A percentile compares a stretch with the other conserved stretches of the same genome.
Conservation (phyloP, 2,888 invertebrate species). For the Nemapogon koenigi region DNA sequence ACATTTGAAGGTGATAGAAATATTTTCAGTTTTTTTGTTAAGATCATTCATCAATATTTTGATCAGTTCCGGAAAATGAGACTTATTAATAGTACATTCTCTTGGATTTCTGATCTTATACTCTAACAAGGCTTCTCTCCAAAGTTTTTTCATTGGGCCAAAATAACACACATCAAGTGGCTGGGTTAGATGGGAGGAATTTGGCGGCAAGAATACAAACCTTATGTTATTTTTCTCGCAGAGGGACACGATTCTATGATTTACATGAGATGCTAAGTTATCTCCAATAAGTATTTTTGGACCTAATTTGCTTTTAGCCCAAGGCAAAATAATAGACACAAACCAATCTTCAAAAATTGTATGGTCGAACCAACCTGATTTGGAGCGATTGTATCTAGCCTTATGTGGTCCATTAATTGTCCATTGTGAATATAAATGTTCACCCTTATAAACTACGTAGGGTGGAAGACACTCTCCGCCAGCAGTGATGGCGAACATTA, state of each 20-base stretch:
- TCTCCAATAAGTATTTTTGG: constrained; percentile 8
- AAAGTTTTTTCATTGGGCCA: constrained; percentile 8
- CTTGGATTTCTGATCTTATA: constrained; percentile 7
- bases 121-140: constrained; percentile 7
- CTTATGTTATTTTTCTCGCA: constrained; percentile 9
- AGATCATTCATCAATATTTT: constrained; percentile 6
- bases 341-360: constrained; percentile 4
- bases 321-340: background rate
- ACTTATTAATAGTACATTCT: constrained; percentile 6
- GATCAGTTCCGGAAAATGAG: constrained; percentile 9
- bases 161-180: constrained; percentile 10
- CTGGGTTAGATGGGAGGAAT: constrained; percentile 9
- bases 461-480: background rate
- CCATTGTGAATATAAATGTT: constrained; percentile 1
- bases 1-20: constrained; percentile 8
- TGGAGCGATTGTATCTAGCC: background rate
- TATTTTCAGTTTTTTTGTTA: constrained; percentile 1
- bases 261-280: constrained; percentile 10
- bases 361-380: constrained; percentile 3
- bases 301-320: constrained; percentile 1
- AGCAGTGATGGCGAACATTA: background rate
- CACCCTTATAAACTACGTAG: constrained; percentile 1
- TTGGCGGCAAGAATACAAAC: constrained; percentile 10
- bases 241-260: background rate
- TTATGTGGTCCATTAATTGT: background rate